These are phyloP conservation scores for Petaurus breviceps DNA, from an alignment of 2,113 vertebrate genomes.

Conservation along the genomic window DNA sequence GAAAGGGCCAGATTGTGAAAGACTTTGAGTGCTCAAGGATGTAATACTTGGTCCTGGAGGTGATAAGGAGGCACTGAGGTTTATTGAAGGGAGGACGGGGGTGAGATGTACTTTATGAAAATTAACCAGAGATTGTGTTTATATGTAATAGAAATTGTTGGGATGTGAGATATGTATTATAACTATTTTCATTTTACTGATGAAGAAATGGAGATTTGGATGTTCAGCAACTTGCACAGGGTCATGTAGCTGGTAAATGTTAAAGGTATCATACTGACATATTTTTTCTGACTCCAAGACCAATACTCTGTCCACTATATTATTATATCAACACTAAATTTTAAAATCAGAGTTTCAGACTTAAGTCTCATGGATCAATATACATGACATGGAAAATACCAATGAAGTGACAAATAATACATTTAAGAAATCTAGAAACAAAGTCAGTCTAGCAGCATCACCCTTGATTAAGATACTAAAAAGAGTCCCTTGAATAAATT, in stretches of 20 bases:
- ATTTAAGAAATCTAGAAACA: no score
- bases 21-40: neutral
- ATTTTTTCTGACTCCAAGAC: neutral
- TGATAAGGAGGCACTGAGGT: neutral
- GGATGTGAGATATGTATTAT: neutral
- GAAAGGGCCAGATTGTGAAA: neutral
- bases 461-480: no score
- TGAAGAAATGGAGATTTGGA: neutral
- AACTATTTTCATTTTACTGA: neutral
- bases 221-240: neutral
- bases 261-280: neutral
- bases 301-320: no score
- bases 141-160: neutral
- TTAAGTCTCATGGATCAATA: no score
- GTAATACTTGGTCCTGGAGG: neutral
- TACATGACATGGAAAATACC: no score
- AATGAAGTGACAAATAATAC: no score
- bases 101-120: neutral
- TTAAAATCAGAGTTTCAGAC: no score
- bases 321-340: no score
- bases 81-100: neutral
- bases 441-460: no score
- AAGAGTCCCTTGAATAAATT: no score
- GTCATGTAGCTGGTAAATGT: neutral
- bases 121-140: neutral